phyloP scores from a whole-genome alignment of 2,113 vertebrate species.

The Haemorhous mexicanus region DNA sequence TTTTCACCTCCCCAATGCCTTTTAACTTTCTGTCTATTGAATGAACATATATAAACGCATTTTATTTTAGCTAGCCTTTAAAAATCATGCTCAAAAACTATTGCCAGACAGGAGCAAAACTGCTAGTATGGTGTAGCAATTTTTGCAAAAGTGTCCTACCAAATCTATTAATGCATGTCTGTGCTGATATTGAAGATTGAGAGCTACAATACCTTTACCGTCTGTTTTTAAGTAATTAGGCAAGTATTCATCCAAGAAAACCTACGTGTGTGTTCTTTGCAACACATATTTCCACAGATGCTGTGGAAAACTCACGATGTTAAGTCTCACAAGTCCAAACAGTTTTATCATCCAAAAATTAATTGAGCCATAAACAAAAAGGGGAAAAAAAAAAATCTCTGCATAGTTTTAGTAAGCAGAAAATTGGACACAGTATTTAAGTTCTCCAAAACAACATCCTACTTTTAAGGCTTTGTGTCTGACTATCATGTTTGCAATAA shows the following conservation, averaged over 20 bases:
- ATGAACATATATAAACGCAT: not conserved
- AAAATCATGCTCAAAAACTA: conserved; percentile 10
- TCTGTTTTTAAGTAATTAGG: conserved; percentile 37
- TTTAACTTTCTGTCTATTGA: not conserved
- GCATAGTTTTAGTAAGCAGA: not conserved
- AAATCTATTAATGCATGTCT: conserved; percentile 7
- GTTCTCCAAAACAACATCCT: not conserved
- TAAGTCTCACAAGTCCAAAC: not conserved
- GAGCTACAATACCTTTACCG: not conserved
- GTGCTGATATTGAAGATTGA: conserved; percentile 9
- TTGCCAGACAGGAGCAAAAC: not conserved
- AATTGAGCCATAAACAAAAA: not conserved
- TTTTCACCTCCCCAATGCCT: not conserved
- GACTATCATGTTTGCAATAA: not conserved
- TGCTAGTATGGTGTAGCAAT: not conserved
- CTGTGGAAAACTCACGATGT: not conserved
- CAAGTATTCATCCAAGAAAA: not conserved
- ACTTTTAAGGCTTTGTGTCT: not conserved
- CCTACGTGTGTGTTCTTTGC: not conserved
- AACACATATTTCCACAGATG: not conserved
- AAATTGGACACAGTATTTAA: not conserved
- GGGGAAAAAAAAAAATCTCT: not conserved
- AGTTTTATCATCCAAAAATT: not conserved
- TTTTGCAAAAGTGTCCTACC: conserved; percentile 5
- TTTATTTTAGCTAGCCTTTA: conserved; percentile 25